Base-by-base conservation (phyloP, 2,113 vertebrate species). In the Cettia cetti region DNA sequence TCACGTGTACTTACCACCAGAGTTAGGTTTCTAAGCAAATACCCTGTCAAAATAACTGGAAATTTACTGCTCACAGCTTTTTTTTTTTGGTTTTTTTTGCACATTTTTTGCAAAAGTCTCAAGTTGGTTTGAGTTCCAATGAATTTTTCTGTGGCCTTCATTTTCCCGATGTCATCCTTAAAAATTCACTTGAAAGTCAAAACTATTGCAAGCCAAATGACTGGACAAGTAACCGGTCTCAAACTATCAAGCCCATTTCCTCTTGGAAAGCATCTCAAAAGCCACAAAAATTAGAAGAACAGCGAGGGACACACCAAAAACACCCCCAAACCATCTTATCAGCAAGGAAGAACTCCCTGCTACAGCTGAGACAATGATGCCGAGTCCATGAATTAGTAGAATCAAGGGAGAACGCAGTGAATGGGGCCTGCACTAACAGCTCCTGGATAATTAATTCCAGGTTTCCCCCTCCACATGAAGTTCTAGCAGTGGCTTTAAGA, bases 391-490 rank as follows among this genome's bases (percentile, higher is more conserved):
- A 54, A 83, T 39, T 23, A 49, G 7, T 21, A 24, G 68, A 42
- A 21, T 1, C 20, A 9, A 27, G 42, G 6, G 7, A 42, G 31
- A 20, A 5, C 0, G 15, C 15, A 35, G 50, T 1, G 47, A 69
- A 19, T 18, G 37, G 13, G 24, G 7, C n/a, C 79, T 40, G 21
- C 52, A 28, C 31, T 20, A 10, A 12, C 18, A 89, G 75, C 71
- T 50, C 57, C 56, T 50, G 71, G 6, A 54, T 22, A 44, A 50
- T 3, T 13, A n/a, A 63, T 10, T 19, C 2, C n/a, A 30, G 27
- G 28, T 42, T 18, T 18, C 3, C 54, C 3, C 17, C 0, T 1
- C 33, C 33, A 2, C 0, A 11, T 4, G 42, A 26, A 5, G 14
- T 5, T 53, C 21, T 2, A n/a, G 15, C 26, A 7, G 6, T 1